These are phyloP conservation scores for Tetrax tetrax DNA, from an alignment of 2,113 vertebrate species.

Conservation along the genomic window DNA sequence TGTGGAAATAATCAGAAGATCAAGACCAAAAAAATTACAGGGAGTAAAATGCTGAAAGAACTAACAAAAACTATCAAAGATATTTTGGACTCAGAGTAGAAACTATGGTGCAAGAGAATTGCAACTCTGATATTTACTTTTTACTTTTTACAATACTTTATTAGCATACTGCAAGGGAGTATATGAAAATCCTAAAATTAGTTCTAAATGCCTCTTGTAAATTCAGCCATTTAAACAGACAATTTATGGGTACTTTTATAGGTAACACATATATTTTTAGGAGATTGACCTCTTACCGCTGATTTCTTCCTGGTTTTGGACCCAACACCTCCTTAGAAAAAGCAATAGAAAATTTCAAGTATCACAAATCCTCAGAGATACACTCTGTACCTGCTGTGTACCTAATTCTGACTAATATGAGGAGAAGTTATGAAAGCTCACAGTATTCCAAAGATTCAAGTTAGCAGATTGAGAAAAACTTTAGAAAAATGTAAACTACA, in stretches of 20 bases:
- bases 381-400: not conserved
- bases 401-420: not conserved
- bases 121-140: not conserved
- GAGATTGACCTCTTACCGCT: not conserved
- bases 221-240: not conserved
- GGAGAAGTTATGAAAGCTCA: not conserved
- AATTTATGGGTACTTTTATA: not conserved
- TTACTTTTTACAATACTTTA: not conserved
- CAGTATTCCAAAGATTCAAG: not conserved
- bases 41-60: not conserved
- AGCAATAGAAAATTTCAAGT: not conserved
- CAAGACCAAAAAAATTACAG: not conserved
- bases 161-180: not conserved
- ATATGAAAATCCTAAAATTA: not conserved
- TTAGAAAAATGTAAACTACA: not conserved
- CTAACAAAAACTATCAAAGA: not conserved
- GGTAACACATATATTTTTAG: not conserved
- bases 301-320: not conserved
- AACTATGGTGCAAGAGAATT: not conserved
- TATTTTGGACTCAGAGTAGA: conserved; percentile 6
- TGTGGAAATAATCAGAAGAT: conserved; percentile 25
- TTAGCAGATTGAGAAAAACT: not conserved
- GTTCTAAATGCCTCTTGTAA: not conserved
- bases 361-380: not conserved
- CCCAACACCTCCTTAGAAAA: not conserved